A percentile compares a stretch with the other conserved stretches of the same genome.
phyloP scores from a whole-genome alignment of 2,888 invertebrate genomes.

The Priocnemis perturbator region DNA sequence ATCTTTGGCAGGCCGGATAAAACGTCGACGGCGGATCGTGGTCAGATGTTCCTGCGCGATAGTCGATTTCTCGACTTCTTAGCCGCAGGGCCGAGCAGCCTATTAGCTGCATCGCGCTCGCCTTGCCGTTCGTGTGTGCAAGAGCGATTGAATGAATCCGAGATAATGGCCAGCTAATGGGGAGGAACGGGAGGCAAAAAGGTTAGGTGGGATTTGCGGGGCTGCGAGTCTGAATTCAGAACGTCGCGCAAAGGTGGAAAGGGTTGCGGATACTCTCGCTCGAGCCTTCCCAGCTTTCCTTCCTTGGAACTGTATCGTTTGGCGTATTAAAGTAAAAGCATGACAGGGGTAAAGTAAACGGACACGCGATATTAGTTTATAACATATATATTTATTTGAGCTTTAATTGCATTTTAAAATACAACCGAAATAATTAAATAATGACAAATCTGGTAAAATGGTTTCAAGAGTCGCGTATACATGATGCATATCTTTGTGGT shows the following conservation, averaged over 20 bases:
- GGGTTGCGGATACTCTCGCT: too few relatives aligned
- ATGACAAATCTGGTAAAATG: constrained; percentile 87
- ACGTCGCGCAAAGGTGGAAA: neutral
- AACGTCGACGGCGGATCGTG: neutral
- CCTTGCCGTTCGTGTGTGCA: constrained; percentile 30
- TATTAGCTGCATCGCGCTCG: constrained; percentile 52
- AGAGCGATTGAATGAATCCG: constrained; percentile 42
- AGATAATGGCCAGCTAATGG: constrained; percentile 45
- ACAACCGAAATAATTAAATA: constrained; percentile 89
- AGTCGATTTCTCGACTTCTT: constrained; percentile 38
- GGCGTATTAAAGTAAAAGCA: too few relatives aligned
- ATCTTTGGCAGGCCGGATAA: constrained; percentile 8
- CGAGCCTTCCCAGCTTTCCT: too few relatives aligned
- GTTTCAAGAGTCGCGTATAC: constrained; percentile 86
- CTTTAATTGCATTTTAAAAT: constrained; percentile 90
- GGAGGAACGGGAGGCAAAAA: neutral
- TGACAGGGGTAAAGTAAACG: constrained; percentile 8
- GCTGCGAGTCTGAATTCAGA: neutral
- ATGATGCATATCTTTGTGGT: constrained; percentile 81
- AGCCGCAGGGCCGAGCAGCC: constrained; percentile 24
- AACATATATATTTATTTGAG: constrained; percentile 92
- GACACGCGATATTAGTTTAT: constrained; percentile 78
- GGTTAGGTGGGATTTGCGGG: neutral
- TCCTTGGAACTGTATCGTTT: too few relatives aligned
- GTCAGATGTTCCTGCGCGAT: constrained; percentile 22